phyloP scores from a whole-genome alignment of 2,113 vertebrate genomes.

The Hypocryptadius cinnamomeus region DNA sequence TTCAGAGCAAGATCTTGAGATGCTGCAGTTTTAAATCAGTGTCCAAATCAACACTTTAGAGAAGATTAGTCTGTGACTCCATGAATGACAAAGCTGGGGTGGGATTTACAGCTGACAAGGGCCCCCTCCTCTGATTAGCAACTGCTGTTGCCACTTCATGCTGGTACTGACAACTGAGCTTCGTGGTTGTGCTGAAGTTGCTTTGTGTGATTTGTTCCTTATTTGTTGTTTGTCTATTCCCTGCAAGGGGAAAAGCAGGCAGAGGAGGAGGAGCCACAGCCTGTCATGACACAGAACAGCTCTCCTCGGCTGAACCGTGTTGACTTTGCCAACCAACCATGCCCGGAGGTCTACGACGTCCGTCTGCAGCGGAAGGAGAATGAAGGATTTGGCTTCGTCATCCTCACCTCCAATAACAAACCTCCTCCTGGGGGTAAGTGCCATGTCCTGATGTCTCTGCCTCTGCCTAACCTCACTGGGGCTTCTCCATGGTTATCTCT shows the following conservation, averaged over 20 bases:
- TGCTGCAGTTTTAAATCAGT: neutral
- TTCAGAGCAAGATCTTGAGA: neutral
- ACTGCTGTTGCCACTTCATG: neutral
- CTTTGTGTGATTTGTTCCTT: neutral
- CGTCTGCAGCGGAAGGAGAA: conserved; percentile 88
- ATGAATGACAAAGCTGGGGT: neutral
- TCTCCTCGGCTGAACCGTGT: conserved; percentile 72
- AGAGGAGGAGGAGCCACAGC: conserved; percentile 55
- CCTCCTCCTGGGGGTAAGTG: conserved; percentile 90
- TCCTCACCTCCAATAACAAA: conserved; percentile 96
- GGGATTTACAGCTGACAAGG: neutral
- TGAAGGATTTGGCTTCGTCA: conserved; percentile 96
- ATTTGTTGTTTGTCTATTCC: neutral
- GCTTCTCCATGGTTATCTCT: no score
- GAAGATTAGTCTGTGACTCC: neutral
- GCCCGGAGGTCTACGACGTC: conserved; percentile 80
- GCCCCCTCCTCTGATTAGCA: neutral
- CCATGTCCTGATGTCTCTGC: rapidly evolving
- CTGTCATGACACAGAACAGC: conserved; percentile 57
- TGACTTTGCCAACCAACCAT: conserved; percentile 48
- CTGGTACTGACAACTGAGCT: neutral
- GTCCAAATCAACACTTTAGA: neutral
- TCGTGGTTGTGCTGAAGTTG: neutral
- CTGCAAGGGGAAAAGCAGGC: conserved; percentile 64
- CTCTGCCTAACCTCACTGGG: rapidly evolving